Evolutionary conservation across 2,888 invertebrate species (phyloP).

Genomic region (Nemotelus nigrinus): DNA sequence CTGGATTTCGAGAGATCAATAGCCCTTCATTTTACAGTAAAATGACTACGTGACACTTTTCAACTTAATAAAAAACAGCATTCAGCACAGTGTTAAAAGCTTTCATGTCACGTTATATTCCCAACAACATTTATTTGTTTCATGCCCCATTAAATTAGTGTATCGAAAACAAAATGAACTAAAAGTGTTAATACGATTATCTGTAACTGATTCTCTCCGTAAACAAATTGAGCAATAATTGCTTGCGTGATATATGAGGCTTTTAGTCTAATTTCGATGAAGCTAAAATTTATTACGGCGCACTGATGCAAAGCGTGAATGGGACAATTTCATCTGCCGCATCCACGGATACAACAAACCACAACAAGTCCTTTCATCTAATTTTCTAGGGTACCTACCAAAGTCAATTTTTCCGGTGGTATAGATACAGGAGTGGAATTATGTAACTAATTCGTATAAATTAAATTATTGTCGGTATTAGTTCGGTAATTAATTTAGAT

Average conservation of each 20-base stretch:
- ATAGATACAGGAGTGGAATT: conserved; percentile 17
- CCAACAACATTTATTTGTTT: too few species aligned
- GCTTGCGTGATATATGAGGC: conserved; percentile 47
- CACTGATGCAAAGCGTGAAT: conserved; percentile 2
- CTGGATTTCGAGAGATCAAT: too few species aligned
- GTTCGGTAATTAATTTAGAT: conserved; percentile 38
- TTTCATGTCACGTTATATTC: too few species aligned
- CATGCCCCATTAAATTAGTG: not conserved
- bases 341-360: not conserved
- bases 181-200: conserved; percentile 49
- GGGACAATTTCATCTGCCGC: not conserved
- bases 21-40: too few species aligned
- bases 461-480: conserved; percentile 36
- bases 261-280: conserved; percentile 46
- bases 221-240: conserved; percentile 50
- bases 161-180: conserved; percentile 45
- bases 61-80: too few species aligned
- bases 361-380: too few species aligned
- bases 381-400: conserved; percentile 7
- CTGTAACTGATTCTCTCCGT: conserved; percentile 48
- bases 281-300: conserved; percentile 34
- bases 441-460: conserved; percentile 41
- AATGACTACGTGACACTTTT: too few species aligned
- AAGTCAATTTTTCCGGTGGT: conserved; percentile 22
- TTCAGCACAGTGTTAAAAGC: too few species aligned